These are phyloP conservation scores for Euwallacea similis DNA, from an alignment of 1,140 invertebrate species.

Conservation along the genomic window DNA sequence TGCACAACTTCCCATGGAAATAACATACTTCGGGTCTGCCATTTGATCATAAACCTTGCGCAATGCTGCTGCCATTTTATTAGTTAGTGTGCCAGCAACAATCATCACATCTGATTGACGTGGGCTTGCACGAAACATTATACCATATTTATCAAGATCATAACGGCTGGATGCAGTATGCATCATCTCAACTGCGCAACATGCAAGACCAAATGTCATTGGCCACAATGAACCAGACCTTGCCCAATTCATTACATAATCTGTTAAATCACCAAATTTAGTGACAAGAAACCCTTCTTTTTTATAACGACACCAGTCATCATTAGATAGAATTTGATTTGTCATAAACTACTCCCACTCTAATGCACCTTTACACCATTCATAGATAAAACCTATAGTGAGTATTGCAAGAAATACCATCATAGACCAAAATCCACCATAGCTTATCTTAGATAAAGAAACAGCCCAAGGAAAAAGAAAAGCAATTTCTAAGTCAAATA, in stretches of 20 bases:
- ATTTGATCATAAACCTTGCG: slow-evolving; percentile 94
- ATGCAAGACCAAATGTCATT: slow-evolving; percentile 94
- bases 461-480: no score
- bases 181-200: slow-evolving; percentile 99
- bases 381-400: no score
- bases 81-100: slow-evolving; percentile 96
- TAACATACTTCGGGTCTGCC: slow-evolving; percentile 84
- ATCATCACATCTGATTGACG: slow-evolving; percentile 96
- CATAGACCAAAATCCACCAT: no score
- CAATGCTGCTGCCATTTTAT: slow-evolving; percentile 98
- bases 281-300: no score
- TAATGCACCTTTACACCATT: no score
- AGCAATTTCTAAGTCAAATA: no score
- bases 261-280: no score
- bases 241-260: slow-evolving; percentile 95
- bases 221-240: slow-evolving; percentile 93
- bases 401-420: no score
- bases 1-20: slow-evolving; percentile 99
- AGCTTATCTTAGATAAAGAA: no score
- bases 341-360: no score
- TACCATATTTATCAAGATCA: slow-evolving; percentile 82
- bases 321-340: no score
- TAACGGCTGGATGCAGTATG: slow-evolving; percentile 97
- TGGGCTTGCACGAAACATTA: slow-evolving; percentile 93
- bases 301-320: no score